Evolutionary conservation across 2,888 invertebrate genomes (phyloP).

Genomic region (Nycteola revayana): DNA sequence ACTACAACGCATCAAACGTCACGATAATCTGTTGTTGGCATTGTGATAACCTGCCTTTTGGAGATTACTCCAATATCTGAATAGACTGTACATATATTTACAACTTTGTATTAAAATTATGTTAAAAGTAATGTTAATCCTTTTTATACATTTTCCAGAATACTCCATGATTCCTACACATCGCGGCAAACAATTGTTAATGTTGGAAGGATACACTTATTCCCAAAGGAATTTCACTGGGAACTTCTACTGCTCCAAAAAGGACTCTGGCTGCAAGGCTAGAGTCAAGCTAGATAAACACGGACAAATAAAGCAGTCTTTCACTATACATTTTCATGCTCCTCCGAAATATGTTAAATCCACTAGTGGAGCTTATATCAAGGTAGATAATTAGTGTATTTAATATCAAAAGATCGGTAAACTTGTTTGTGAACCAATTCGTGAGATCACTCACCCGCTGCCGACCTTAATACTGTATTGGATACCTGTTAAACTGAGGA

Average conservation of each 20-base stretch:
- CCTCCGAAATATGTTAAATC: conserved; percentile 12
- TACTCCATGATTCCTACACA: conserved; percentile 27
- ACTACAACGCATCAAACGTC: too few relatives aligned
- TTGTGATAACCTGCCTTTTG: too few relatives aligned
- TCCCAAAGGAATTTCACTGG: conserved; percentile 22
- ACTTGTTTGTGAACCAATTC: too few relatives aligned
- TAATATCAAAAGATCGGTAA: too few relatives aligned
- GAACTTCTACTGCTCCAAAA: conserved; percentile 38
- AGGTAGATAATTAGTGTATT: conserved; percentile 5
- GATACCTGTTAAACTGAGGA: too few relatives aligned
- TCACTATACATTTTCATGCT: conserved; percentile 15
- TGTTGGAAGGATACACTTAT: conserved; percentile 33
- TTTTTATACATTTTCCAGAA: conserved; percentile 2
- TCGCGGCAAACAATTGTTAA: conserved; percentile 27
- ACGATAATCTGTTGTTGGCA: too few relatives aligned
- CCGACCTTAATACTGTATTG: too few relatives aligned
- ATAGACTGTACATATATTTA: too few relatives aligned
- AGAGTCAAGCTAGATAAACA: conserved; percentile 21
- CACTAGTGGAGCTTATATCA: conserved; percentile 11
- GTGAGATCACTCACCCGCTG: too few relatives aligned
- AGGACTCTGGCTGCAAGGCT: conserved; percentile 33
- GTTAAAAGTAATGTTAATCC: too few relatives aligned
- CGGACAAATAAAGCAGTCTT: conserved; percentile 10
- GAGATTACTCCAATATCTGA: too few relatives aligned
- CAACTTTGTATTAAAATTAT: too few relatives aligned